Evolutionary conservation across 1,140 invertebrate species (phyloP).

Genomic region (Amyelois transitella): DNA sequence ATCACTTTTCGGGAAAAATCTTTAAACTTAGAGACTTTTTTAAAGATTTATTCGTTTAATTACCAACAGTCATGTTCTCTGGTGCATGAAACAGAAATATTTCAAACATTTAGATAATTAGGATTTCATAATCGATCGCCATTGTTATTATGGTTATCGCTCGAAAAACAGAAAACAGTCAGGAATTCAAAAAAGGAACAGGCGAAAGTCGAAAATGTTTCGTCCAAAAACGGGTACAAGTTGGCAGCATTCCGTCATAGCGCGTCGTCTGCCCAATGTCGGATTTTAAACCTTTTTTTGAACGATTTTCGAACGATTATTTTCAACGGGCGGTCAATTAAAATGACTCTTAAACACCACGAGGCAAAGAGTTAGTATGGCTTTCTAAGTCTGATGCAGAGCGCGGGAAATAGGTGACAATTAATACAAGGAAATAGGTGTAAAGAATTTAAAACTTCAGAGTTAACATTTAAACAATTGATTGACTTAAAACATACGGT

Average conservation of each 20-base stretch:
- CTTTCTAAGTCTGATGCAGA: not conserved
- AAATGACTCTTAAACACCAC: conserved; percentile 61
- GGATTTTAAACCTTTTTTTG: conserved; percentile 26
- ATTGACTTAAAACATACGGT: no score
- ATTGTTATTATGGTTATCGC: not conserved
- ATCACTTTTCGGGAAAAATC: no score
- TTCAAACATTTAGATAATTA: no score
- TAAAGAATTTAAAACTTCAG: no score
- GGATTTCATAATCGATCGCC: not conserved
- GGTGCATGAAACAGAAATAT: no score
- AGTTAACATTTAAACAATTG: no score
- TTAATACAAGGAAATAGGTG: no score
- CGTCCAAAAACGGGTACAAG: conserved; percentile 18
- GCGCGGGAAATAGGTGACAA: no score
- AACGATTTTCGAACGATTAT: conserved; percentile 27
- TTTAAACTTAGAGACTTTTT: no score
- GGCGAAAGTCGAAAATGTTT: conserved; percentile 4
- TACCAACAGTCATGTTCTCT: no score
- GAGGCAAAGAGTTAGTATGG: not conserved
- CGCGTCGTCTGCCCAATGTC: conserved; percentile 21
- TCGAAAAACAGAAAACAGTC: conserved; percentile 1
- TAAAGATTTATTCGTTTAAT: no score
- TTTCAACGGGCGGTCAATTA: conserved; percentile 46
- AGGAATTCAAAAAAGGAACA: not conserved
- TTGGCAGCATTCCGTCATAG: conserved; percentile 44